These are phyloP conservation scores for Myotis planiceps DNA, from an alignment of 2,797 vertebrate genomes.

Conservation along the genomic window DNA sequence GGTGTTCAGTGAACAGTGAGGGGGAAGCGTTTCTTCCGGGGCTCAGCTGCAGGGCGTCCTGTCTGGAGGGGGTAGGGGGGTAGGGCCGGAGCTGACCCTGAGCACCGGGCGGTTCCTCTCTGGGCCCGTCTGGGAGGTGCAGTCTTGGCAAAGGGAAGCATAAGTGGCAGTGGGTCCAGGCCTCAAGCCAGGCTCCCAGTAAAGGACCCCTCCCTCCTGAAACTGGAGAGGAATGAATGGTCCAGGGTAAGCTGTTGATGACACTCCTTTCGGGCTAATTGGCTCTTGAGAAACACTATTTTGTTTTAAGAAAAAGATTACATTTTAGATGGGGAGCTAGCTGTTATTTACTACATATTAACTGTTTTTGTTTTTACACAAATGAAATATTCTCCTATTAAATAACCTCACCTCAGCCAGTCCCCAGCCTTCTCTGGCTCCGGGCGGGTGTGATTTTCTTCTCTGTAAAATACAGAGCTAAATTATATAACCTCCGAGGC, in stretches of 20 bases:
- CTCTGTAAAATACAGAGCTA: neutral
- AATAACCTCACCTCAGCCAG: neutral
- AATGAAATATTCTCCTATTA: neutral
- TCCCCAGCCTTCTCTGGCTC: neutral
- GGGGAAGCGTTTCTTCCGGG: neutral
- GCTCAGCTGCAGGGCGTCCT: neutral
- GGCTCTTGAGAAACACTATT: neutral
- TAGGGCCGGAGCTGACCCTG: neutral
- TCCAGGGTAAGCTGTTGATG: neutral
- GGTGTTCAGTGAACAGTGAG: neutral
- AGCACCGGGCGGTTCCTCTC: neutral
- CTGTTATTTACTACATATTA: neutral
- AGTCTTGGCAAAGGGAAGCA: neutral
- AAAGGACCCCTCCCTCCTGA: neutral
- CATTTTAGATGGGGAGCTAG: neutral
- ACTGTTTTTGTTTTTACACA: neutral
- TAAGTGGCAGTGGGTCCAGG: neutral
- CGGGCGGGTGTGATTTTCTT: neutral
- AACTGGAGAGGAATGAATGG: neutral
- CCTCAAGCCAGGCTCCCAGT: neutral
- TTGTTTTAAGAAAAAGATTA: neutral
- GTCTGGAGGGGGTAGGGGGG: neutral
- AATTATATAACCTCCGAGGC: conserved; percentile 1
- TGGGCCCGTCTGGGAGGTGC: neutral
- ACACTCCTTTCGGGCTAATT: neutral